A percentile compares a stretch with the other conserved stretches of the same genome.
Conservation (phyloP, 2,888 invertebrate genomes). For the Barypeithes pellucidus region DNA sequence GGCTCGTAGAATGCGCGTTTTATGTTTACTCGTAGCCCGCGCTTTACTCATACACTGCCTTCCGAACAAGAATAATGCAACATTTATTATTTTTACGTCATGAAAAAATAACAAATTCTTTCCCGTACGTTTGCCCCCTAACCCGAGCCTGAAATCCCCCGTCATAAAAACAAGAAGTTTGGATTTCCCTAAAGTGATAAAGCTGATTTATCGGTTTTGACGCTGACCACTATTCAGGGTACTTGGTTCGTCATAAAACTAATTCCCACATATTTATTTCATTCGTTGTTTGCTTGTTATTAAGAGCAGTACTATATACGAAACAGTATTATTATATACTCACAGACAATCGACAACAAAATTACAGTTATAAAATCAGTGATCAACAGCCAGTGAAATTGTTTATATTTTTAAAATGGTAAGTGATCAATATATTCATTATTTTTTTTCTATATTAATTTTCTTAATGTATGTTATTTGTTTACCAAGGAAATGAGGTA, state of each 20-base stretch:
- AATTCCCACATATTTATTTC: conserved; percentile 28
- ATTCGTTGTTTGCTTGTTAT: conserved; percentile 21
- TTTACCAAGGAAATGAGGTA: too few relatives aligned
- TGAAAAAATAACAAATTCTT: not conserved
- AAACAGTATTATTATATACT: not conserved
- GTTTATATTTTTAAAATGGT: not conserved
- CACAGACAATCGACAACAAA: not conserved
- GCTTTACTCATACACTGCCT: not conserved
- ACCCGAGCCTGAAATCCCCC: conserved; percentile 3
- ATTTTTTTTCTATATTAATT: too few relatives aligned
- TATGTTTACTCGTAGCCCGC: too few relatives aligned
- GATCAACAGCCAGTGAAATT: not conserved
- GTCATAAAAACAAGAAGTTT: conserved; percentile 17
- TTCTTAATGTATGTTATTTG: too few relatives aligned
- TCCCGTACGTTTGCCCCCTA: not conserved
- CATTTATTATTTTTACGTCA: conserved; percentile 8
- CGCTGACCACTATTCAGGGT: conserved; percentile 20
- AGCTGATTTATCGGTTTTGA: conserved; percentile 25
- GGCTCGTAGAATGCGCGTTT: too few relatives aligned
- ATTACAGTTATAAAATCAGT: too few relatives aligned
- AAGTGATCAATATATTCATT: too few relatives aligned
- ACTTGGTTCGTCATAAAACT: conserved; percentile 27
- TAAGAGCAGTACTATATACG: conserved; percentile 14
- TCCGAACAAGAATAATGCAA: not conserved
- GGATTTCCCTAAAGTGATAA: conserved; percentile 34